These are phyloP conservation scores for Hydractinia symbiolongicarpus DNA, from an alignment of 30 jellyfish, hydroid and myxozoan genomes.

Conservation along the genomic window DNA sequence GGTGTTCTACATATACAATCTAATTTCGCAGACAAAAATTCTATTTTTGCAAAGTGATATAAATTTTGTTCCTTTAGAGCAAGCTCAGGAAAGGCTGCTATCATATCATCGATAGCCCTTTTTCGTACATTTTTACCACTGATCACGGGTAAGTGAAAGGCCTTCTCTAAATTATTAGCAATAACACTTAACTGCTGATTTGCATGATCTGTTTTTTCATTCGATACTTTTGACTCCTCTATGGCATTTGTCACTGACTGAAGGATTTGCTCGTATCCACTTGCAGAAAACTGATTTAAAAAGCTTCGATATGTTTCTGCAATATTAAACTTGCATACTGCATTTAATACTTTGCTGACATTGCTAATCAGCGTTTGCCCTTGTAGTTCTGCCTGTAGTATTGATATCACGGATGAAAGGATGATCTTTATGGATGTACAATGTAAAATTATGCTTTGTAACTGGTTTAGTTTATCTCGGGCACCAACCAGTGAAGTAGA, in stretches of 20 bases:
- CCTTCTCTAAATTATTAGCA: constrained; percentile 8
- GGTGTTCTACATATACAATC: background rate
- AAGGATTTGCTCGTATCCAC: background rate
- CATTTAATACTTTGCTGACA: background rate
- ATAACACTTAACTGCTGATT: background rate
- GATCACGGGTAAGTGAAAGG: background rate
- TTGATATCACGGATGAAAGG: too few relatives aligned
- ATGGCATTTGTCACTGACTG: background rate
- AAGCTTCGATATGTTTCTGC: background rate
- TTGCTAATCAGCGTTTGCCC: background rate
- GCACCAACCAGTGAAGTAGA: too few relatives aligned
- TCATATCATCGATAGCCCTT: constrained; percentile 15
- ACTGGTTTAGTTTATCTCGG: too few relatives aligned
- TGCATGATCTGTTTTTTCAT: background rate
- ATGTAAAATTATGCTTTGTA: too few relatives aligned
- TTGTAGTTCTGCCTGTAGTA: too few relatives aligned
- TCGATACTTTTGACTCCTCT: background rate
- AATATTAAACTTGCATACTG: background rate
- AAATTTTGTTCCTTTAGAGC: background rate
- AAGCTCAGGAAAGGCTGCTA: background rate
- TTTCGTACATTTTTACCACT: constrained; percentile 11
- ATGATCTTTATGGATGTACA: too few relatives aligned
- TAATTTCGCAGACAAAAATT: background rate
- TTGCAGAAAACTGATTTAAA: background rate
- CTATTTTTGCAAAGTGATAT: background rate